phyloP scores from a whole-genome alignment of 2,113 vertebrate species.

The rabbit (Oryctolagus cuniculus) region mOryCun1.1 NC_091441.1:81506501-81507000 shows the following conservation, averaged over 20 bases:
- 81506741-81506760: neutral
- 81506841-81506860: neutral
- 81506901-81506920: neutral
- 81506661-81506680: neutral
- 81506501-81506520: too few relatives aligned
- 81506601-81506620: neutral
- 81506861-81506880: neutral
- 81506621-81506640: neutral
- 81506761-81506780: neutral
- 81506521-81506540: too few relatives aligned
- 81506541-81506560: too few relatives aligned
- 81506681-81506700: neutral
- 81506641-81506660: neutral
- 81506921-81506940: neutral
- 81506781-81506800: neutral
- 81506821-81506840: neutral
- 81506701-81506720: neutral
- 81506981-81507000: neutral
- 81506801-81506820: neutral
- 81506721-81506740: neutral
- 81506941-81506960: neutral
- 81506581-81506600: neutral
- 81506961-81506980: neutral
- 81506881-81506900: neutral
- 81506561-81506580: neutral